These are phyloP conservation scores for Periophthalmodon schlosseri DNA, from an alignment of 2,113 vertebrate species.

Conservation along the genomic window DNA sequence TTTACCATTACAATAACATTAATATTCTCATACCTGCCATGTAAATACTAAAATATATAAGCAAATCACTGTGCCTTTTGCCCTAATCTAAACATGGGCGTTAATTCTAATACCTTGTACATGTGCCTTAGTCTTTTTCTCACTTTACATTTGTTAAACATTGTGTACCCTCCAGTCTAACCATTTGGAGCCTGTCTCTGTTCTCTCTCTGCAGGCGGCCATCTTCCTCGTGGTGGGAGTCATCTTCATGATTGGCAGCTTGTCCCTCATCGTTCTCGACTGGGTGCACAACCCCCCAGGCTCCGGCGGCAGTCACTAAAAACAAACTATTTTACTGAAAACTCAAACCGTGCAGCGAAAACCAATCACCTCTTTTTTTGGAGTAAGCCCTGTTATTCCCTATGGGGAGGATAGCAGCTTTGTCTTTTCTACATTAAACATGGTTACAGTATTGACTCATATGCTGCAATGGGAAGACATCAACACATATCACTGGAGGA, in stretches of 20 bases:
- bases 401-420: not conserved
- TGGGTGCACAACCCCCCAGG: conserved; percentile 90
- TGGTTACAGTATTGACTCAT: conserved; percentile 15
- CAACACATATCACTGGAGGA: conserved; percentile 39
- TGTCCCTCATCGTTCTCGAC: conserved; percentile 91
- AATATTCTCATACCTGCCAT: not conserved
- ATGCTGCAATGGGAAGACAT: conserved; percentile 19
- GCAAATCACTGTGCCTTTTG: not conserved
- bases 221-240: conserved; percentile 88
- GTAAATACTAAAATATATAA: not conserved
- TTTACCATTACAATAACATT: not conserved
- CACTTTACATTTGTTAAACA: conserved; percentile 7
- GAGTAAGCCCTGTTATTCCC: not conserved
- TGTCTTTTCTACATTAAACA: conserved; percentile 2
- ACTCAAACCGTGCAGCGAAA: conserved; percentile 20
- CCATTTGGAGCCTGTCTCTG: conserved; percentile 8
- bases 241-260: conserved; percentile 94
- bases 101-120: not conserved
- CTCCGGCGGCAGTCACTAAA: conserved; percentile 72
- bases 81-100: not conserved
- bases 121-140: conserved; percentile 11
- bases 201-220: conserved; percentile 78
- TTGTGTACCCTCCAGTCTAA: not conserved
- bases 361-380: conserved; percentile 22
- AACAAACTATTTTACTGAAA: not conserved